Base-by-base conservation (phyloP, 2,113 vertebrate species). In the Microcebus tavaratra region DNA sequence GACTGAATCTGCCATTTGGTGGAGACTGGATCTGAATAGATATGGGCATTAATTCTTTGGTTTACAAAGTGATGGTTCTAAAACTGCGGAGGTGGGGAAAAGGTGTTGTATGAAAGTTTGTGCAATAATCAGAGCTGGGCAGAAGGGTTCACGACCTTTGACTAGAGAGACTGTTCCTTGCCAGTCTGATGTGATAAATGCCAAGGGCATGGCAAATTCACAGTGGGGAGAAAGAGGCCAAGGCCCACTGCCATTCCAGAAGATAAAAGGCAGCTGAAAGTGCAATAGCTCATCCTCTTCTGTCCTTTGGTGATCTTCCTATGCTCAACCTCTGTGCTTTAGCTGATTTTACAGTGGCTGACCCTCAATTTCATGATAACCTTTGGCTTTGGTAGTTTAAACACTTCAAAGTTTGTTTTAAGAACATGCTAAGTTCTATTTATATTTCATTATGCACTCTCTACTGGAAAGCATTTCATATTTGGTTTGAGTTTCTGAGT, bases 391-490 rank as follows among this genome's bases (percentile, higher is more conserved):
- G 17, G n/a, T 55, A 75, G 15, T 88, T 67, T 17, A 72, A 92
- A 87, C 45, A 73, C 20, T 82, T 91, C 45, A 42, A 48, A 5
- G 42, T 78, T 92, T 82, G 59, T 36, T 75, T 92, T 85, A 90
- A 97, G 85, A 96, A 80, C 59, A 61, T 59, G 42, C n/a, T 95
- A 45, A 95, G 15, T 20, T 81, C n/a, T 89, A 21, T 78, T 89
- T 96, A 94, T 57, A 91, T 42, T 91, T 79, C 36, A 42, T 65
- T 45, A 70, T 50, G 34, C 34, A 83, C 18, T 94, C 53, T 55
- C 53, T 55, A 67, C 75, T 34, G 86, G 78, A 95, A 90, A 80
- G 17, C 3, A 17, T 48, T 88, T 91, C 34, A 13, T 67, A 31
- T 94, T 65, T 57, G 5, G 23, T 82, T 85, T 92, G 76, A 70